Evolutionary conservation across 2,113 vertebrate species (phyloP).

Genomic region (cat (Felis catus)): DNA sequence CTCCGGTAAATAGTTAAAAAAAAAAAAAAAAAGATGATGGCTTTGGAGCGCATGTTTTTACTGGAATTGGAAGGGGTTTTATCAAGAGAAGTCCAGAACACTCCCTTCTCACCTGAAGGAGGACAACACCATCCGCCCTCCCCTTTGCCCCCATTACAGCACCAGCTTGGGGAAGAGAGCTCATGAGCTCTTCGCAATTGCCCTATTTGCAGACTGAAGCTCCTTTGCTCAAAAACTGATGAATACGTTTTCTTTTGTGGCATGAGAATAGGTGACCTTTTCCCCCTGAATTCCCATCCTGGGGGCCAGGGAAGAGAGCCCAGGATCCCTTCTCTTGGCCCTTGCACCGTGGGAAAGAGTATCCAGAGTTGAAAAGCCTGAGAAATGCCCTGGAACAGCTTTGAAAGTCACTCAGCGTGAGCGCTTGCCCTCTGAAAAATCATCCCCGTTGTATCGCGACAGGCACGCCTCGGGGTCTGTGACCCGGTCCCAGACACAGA

Average conservation of each 20-base stretch:
- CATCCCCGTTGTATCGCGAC: conserved; percentile 27
- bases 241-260: conserved; percentile 75
- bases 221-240: conserved; percentile 71
- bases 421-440: conserved; percentile 47
- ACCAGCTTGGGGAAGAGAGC: background rate
- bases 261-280: conserved; percentile 80
- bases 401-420: conserved; percentile 78
- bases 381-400: conserved; percentile 51
- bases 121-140: background rate
- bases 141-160: background rate
- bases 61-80: conserved; percentile 55
- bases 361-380: conserved; percentile 64
- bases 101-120: conserved; percentile 42
- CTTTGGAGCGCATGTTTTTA: conserved; percentile 49
- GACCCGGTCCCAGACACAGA: background rate
- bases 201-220: background rate
- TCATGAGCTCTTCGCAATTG: conserved; percentile 57
- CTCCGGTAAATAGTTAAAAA: background rate
- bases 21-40: background rate
- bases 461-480: background rate
- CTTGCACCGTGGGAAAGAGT: conserved; percentile 79
- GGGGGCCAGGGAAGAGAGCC: background rate
- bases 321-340: conserved; percentile 60
- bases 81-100: background rate
- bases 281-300: conserved; percentile 68